Evolutionary conservation across 64 coral and sea anemone species (phyloP), one percentile per base, ranked within the genome.

Genomic region (Stichodactyla mertensii): DNA sequence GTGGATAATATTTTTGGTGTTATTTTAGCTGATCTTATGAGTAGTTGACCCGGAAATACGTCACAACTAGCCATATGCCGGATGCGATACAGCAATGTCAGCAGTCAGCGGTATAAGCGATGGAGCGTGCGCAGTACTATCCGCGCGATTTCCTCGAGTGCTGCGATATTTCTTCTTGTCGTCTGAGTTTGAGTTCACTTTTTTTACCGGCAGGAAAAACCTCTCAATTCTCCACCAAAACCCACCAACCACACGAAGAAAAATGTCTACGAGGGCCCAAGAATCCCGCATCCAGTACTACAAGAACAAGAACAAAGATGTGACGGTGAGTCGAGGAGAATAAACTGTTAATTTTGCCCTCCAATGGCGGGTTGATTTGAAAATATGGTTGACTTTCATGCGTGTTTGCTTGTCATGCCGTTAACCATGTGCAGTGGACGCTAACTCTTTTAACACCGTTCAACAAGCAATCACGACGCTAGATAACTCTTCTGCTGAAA

Each of bases 251-350:
- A 54, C 52, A 71, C 26, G 12, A 18, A 52, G 53, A 12, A 67
- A 86, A 90, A 99, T 99, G 97, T 83, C 97, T 18, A 95, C 91
- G 55, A 99, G 87, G 84, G 64, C 82, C 7, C 57, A 86, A 67
- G 97, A 99, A 87, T 92, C 97, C 61, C 89, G 97, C 64, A 54
- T 95, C 24, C 89, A 85, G 54, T 95, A 74, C 70, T 99, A 99
- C 85, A 99, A 99, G 84, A 94, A 99, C 86, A 99, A 99, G 55
- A 92, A 99, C 83, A 95, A 94, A 92, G 97, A 99, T 88, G 90
- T 90, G 55, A 77, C 88, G 83, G 97, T 99, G 56, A 89, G 97
- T 99, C 53, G 78, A 88, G 71, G 31, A 60, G 54, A 23, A 26
- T 82, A 45, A 79, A 83, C 51, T 28, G 19, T 11, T 51, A 67